Evolutionary conservation across 2,888 invertebrate species (phyloP), one percentile per base, ranked within the genome.

Genomic region (Sminthurides aquaticus): DNA sequence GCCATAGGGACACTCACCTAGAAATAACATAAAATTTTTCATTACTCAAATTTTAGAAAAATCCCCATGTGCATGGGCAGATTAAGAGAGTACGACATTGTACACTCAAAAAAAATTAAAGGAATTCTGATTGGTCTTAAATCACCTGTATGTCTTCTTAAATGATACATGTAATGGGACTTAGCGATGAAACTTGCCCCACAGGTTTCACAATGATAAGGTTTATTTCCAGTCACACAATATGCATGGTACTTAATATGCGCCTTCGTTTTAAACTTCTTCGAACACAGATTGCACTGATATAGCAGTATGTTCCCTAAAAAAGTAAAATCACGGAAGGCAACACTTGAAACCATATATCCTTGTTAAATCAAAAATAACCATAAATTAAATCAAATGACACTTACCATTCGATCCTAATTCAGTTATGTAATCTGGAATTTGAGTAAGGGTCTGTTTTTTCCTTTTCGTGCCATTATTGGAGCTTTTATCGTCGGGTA

Each of bases 161-260:
- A 81, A 73, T 90, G 90, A 71, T 88, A 86, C 75, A 87, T 85
- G 70, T 84, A 84, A 77, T 90, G 90, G 0, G 87, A 86, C 63
- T 84, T 84, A 3, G 85, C 83, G 1, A 85, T 83, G 77, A 90
- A 90, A 60, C 83, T 82, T 82, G 87, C 81, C 1, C 73, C 78
- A 69, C 84, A 84, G 20, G 79, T 73, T 2, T 78, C 77, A 75
- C 84, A 84, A 67, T 79, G 78, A 68, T 80, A 81, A 1, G 83
- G 82, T 71, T 80, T 82, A 25, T 71, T 70, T 11, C 73, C 74
- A 58, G 73, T 72, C 54, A 71, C 72, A 62, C 76, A 76, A 48
- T 74, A 76, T 49, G 73, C 73, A 62, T 76, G 76, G 64, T 76
- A 76, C 34, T 73, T 75, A 18, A 76, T 73, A 67, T 75, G 75